Evolutionary conservation across 2,113 vertebrate genomes (phyloP), one percentile per base, ranked within the genome.

Genomic region (Rhadina sibilatrix): DNA sequence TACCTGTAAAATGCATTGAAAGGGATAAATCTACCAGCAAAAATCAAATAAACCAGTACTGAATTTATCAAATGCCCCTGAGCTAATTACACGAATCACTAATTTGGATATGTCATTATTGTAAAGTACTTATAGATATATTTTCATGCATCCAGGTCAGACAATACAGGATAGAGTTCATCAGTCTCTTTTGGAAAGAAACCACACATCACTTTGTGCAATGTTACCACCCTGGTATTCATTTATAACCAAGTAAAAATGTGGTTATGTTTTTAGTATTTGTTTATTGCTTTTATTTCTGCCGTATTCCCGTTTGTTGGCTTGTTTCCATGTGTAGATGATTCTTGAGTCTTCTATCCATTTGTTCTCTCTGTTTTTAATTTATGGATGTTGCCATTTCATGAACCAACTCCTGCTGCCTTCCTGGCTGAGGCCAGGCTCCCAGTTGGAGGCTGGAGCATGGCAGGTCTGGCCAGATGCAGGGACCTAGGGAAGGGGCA

Each of bases 401-500:
- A 42, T 79, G 49, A 71, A n/a, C 16, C 47, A 20, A 35, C 31
- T 82, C 52, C 46, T 57, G 21, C 38, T 88, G 61, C 37, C 16
- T 74, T 78, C 31, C 50, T n/a, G 56, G 10, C 59, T 15, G 5
- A 54, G 38, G 57, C 25, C 2, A 1, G 28, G 16, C 81, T 91
- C 53, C 49, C 3, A 1, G 15, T 3, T 78, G 46, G 59, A 87
- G 24, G 9, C 0, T 50, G 38, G 22, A 82, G 23, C 0, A 0
- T 70, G 49, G 22, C 42, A 31, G 24, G 30, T 49, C 24, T 63
- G 52, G 30, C n/a, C 2, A 1, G 12, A 38, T 1, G 0, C 40
- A 1, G 5, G 22, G 27, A 83, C 15, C 11, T 4, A 1, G 37
- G 56, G 20, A 79, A 52, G 1, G 0, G 27, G 13, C 15, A 27